A percentile compares a stretch with the other conserved stretches of the same genome.
Conservation (phyloP, 2,113 vertebrate genomes). For the Lamprologus sp. region DNA sequence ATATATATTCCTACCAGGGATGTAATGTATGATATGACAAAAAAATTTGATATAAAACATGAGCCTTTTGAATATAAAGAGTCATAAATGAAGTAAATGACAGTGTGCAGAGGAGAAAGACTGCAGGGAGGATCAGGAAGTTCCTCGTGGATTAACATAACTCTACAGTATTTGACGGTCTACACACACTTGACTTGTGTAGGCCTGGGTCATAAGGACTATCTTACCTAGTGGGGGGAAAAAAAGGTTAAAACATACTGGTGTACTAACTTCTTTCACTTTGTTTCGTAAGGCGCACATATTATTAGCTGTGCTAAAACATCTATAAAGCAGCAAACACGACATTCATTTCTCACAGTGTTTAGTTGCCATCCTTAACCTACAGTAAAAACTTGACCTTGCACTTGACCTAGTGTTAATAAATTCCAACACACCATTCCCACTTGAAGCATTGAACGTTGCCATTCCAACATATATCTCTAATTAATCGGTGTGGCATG, state of each 20-base stretch:
- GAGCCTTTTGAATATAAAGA: neutral
- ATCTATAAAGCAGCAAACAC: neutral
- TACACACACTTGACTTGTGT: neutral
- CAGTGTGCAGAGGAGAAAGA: neutral
- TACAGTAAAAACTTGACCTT: neutral
- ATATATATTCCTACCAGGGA: neutral
- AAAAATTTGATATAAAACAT: accelerated
- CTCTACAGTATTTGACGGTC: neutral
- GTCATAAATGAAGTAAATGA: neutral
- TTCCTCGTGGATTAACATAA: neutral
- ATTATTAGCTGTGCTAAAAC: neutral
- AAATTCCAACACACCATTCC: neutral
- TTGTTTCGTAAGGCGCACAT: neutral
- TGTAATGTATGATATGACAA: neutral
- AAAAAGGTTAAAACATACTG: neutral
- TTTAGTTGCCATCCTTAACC: neutral
- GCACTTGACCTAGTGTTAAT: neutral
- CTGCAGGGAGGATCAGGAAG: neutral
- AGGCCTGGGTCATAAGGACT: neutral
- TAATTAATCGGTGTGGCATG: neutral
- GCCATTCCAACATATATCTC: neutral
- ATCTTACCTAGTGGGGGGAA: neutral
- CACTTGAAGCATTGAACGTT: neutral
- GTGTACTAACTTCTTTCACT: neutral
- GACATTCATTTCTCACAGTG: neutral